phyloP scores from a whole-genome alignment of 2,888 invertebrate genomes.

The Eupsilia transversa region DNA sequence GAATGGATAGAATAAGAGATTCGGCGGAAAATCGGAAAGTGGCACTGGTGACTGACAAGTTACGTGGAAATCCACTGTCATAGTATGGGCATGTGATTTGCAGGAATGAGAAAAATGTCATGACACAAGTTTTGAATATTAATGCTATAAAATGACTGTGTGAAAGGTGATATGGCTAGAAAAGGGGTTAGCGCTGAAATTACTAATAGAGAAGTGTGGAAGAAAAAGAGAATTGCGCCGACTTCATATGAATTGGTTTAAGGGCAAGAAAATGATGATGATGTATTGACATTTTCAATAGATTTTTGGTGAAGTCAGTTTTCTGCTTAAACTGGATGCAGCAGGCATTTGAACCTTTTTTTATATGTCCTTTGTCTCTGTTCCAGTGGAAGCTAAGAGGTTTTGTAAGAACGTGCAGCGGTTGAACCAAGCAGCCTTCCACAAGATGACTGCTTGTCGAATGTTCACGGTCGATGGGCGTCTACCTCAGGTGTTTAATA shows the following conservation, averaged over 20 bases:
- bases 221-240: not conserved
- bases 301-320: not conserved
- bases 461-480: constrained; percentile 10
- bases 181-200: not conserved
- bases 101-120: not conserved
- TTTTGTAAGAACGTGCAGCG: constrained; percentile 14
- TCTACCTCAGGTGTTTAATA: not conserved
- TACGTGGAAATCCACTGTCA: not conserved
- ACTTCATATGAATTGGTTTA: not conserved
- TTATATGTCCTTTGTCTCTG: not conserved
- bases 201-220: not conserved
- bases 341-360: not conserved
- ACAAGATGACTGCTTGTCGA: constrained; percentile 6
- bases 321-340: not conserved
- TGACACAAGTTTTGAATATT: not conserved
- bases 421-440: constrained; percentile 9
- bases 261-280: not conserved
- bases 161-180: not conserved
- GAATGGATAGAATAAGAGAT: not conserved
- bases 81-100: not conserved
- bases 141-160: not conserved
- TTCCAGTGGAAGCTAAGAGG: not conserved
- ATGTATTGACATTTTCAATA: not conserved
- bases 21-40: too few relatives aligned
- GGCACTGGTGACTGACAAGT: not conserved